Evolutionary conservation across 1,140 invertebrate species (phyloP).

Genomic region (Temnothorax longispinosus): DNA sequence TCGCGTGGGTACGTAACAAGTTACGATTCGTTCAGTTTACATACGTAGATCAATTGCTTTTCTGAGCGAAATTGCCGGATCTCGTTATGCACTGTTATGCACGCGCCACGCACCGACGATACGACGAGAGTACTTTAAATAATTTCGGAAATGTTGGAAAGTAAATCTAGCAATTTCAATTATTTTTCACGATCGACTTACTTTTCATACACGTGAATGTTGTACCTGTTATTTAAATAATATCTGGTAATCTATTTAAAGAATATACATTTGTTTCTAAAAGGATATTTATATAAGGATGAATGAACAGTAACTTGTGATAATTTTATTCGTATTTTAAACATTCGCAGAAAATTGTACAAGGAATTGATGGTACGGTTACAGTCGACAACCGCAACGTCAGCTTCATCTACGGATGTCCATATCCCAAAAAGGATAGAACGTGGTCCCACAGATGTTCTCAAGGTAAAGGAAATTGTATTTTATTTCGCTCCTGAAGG

Average conservation of each 20-base stretch:
- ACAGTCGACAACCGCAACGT: conserved; percentile 42
- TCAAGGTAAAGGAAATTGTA: conserved; percentile 84
- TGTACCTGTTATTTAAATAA: neutral
- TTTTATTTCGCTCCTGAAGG: conserved; percentile 3
- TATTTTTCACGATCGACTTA: neutral
- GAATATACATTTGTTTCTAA: neutral
- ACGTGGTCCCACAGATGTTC: conserved; percentile 92
- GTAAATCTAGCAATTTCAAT: neutral
- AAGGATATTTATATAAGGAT: neutral
- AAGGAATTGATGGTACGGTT: conserved; percentile 56
- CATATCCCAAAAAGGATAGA: conserved; percentile 90
- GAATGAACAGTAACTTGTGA: neutral
- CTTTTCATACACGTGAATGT: neutral
- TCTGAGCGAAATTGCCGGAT: neutral
- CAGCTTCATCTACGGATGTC: conserved; percentile 77
- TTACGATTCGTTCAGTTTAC: neutral
- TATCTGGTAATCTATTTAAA: neutral
- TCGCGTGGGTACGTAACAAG: conserved; percentile 51
- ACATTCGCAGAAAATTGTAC: conserved; percentile 47
- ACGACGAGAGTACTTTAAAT: neutral
- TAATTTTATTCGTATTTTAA: neutral
- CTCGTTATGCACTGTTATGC: neutral
- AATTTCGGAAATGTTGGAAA: neutral
- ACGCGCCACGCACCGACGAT: too few species aligned
- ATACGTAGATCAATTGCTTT: neutral